Conservation (phyloP, 1,140 invertebrate species). For the Drosophila arawakana region DNA sequence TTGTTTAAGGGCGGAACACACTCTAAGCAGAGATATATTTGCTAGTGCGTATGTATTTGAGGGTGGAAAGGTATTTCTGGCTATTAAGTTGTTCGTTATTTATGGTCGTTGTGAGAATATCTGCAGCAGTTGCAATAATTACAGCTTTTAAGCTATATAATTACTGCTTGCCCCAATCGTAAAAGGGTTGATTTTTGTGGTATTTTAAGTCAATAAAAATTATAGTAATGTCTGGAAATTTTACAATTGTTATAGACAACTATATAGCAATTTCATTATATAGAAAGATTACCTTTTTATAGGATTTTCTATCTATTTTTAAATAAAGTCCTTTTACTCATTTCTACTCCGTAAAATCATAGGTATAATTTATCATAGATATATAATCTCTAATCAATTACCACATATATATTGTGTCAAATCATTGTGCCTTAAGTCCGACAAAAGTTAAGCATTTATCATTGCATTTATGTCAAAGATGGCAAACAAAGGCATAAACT, state of each 20-base stretch:
- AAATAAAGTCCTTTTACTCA: too few relatives aligned
- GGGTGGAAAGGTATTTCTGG: slow-evolving; percentile 5
- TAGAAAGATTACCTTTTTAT: too few relatives aligned
- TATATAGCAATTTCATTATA: too few relatives aligned
- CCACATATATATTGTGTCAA: slow-evolving; percentile 11
- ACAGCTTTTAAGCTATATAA: slow-evolving; percentile 20
- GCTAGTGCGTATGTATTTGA: background rate
- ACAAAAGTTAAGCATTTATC: slow-evolving; percentile 47
- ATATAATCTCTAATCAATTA: slow-evolving; percentile 5
- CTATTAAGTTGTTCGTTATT: slow-evolving; percentile 24
- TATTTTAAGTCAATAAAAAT: background rate
- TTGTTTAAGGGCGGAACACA: background rate
- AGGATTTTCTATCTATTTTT: too few relatives aligned
- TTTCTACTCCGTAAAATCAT: background rate
- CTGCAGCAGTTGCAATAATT: slow-evolving; percentile 34
- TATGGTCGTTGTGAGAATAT: slow-evolving; percentile 33
- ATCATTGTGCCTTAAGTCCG: slow-evolving; percentile 27
- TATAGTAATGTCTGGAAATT: too few relatives aligned
- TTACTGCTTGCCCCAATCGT: background rate
- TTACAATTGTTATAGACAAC: too few relatives aligned
- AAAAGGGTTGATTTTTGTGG: background rate
- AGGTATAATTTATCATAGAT: background rate
- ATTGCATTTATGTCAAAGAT: slow-evolving; percentile 45
- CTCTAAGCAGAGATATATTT: slow-evolving; percentile 5
- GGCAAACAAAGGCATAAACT: slow-evolving; percentile 66